Percentiles rank a stretch among this genome's conserved stretches.
These are phyloP conservation scores for Muscicapa striata DNA, from an alignment of 2,797 vertebrate genomes.

Conservation along the genomic window DNA sequence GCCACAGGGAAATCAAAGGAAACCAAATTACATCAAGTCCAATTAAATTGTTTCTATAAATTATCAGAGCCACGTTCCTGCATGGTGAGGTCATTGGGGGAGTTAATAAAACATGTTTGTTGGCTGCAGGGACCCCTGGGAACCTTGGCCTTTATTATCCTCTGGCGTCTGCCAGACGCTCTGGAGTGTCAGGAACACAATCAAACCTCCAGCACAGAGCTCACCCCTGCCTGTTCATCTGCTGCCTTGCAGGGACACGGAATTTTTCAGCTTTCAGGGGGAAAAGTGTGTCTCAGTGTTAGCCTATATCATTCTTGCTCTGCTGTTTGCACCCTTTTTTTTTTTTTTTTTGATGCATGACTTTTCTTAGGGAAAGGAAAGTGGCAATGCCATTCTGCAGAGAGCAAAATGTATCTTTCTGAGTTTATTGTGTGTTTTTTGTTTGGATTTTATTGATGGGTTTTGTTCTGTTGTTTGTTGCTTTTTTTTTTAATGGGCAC, in stretches of 20 bases:
- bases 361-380: not conserved
- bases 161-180: constrained; percentile 62
- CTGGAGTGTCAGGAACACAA: constrained; percentile 46
- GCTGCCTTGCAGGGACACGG: not conserved
- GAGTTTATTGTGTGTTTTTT: not conserved
- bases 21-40: constrained; percentile 68
- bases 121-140: constrained; percentile 64
- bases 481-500: not conserved
- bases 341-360: not conserved
- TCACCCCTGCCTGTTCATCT: not conserved
- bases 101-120: constrained; percentile 65
- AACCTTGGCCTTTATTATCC: constrained; percentile 66
- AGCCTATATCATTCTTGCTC: not conserved
- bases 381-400: not conserved
- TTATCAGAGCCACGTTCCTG: constrained; percentile 63
- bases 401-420: not conserved
- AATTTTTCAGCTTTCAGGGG: not conserved
- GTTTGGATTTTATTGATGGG: not conserved
- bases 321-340: not conserved
- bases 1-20: constrained; percentile 66
- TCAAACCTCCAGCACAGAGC: not conserved
- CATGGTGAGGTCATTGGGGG: constrained; percentile 52
- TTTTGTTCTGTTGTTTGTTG: not conserved
- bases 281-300: not conserved
- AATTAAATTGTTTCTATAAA: constrained; percentile 69